Base-by-base conservation (phyloP, 2,797 vertebrate genomes). In the Selene dorsalis region DNA sequence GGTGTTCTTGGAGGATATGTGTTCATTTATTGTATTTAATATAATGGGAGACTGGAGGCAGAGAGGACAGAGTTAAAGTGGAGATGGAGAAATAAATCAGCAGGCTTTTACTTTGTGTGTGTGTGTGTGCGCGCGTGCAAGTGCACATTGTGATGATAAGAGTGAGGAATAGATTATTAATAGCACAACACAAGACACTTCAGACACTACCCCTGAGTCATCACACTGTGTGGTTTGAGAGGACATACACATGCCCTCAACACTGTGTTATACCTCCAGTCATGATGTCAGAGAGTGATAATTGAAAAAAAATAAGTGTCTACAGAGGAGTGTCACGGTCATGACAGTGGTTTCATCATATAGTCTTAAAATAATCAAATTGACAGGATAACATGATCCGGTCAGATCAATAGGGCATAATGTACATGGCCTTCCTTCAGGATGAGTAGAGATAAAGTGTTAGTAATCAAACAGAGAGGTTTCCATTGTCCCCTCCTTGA, bases 381-480 rank as follows among this genome's bases (percentile, higher is more conserved):
- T 59, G 52, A 57, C 61, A 58, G 48, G 48, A 65, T 60, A 20
- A 69, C 45, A 20, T 1, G 12, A 57, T 48, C 39, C 35, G 38
- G 18, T 41, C 30, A 26, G 73, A 78, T 84, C 73, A 63, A 66
- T 55, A 22, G 62, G 11, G 26, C 47, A 22, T 62, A 22, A 24
- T 53, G 6, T 62, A 26, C 69, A 57, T 28, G 22, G 4, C 14
- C 10, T 20, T 48, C 28, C 50, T 39, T 24, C 35, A 16, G 38
- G 12, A 45, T 47, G 39, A 58, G 53, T 4, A n/a, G 18, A 57
- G 17, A 69, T 32, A 4, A 47, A 69, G 69, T 85, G 64, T 77
- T 73, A 3, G 69, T 70, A 87, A 87, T 91, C 68, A 84, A 79
- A 81, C 59, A 22, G 60, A 90, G 80, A 87, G 80, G 72, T 84